phyloP scores from a whole-genome alignment of 2,888 invertebrate species.

The Sinhomidia bicolor region DNA sequence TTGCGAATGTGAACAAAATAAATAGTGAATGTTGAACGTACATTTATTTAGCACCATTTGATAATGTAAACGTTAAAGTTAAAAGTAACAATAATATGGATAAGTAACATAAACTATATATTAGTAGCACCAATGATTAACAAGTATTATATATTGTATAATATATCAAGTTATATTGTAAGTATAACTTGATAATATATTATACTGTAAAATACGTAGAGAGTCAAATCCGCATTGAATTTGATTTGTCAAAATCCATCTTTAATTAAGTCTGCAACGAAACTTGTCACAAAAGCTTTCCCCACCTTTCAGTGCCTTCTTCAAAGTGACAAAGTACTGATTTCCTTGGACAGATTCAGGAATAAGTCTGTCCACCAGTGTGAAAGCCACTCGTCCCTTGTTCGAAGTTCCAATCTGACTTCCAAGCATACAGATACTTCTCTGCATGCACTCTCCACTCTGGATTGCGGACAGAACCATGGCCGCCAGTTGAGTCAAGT shows the following conservation, averaged over 20 bases:
- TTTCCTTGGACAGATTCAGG: slow-evolving; percentile 75
- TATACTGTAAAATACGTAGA: no score
- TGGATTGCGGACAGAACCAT: slow-evolving; percentile 78
- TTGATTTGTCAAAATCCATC: no score
- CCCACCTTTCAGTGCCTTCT: slow-evolving; percentile 74
- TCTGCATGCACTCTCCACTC: slow-evolving; percentile 79
- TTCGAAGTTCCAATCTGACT: slow-evolving; percentile 73
- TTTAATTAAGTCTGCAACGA: slow-evolving; percentile 68
- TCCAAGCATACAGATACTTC: slow-evolving; percentile 77
- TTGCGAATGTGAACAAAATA: no score
- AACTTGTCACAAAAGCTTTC: slow-evolving; percentile 75
- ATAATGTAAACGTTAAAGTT: no score
- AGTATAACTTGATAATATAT: no score
- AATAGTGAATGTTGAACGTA: no score
- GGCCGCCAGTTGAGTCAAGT: slow-evolving; percentile 76
- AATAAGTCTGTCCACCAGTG: slow-evolving; percentile 75
- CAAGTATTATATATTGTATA: no score
- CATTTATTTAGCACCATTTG: slow-evolving; percentile 58
- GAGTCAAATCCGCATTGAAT: no score
- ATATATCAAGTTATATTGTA: no score
- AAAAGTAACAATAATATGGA: no score
- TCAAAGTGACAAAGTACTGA: slow-evolving; percentile 76
- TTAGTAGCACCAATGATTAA: no score
- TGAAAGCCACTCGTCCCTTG: slow-evolving; percentile 73
- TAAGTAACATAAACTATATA: no score